Evolutionary conservation across 2,113 vertebrate species (phyloP).

Genomic region (Uria aalge): DNA sequence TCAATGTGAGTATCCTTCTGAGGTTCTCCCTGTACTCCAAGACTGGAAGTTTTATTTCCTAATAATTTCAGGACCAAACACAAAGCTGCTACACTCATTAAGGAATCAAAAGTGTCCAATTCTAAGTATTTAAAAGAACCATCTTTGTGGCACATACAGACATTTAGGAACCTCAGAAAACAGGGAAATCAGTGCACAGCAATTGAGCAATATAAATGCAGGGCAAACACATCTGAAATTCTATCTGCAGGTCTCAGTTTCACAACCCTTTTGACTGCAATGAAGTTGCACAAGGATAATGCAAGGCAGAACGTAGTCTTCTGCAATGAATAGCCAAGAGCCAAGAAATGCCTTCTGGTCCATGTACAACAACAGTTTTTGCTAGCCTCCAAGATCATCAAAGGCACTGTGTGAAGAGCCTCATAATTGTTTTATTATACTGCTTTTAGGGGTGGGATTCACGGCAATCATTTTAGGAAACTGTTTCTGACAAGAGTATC

Average conservation of each 20-base stretch:
- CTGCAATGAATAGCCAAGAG: neutral
- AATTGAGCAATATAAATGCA: neutral
- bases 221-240: neutral
- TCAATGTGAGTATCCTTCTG: accelerated
- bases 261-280: neutral
- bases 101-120: neutral
- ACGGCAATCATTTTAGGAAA: neutral
- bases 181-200: neutral
- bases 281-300: neutral
- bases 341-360: neutral
- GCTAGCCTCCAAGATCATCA: neutral
- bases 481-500: neutral
- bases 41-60: neutral
- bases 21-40: neutral
- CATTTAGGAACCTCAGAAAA: neutral
- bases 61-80: neutral
- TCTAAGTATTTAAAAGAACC: neutral
- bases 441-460: neutral
- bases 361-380: neutral
- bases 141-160: neutral
- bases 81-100: neutral
- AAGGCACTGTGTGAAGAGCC: neutral
- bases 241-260: slow-evolving; percentile 13
- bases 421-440: neutral
- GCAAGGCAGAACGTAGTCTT: neutral